Evolutionary conservation across 2,113 vertebrate genomes (phyloP), one percentile per base, ranked within the genome.

Genomic region (Mesembrinibis cayennensis): DNA sequence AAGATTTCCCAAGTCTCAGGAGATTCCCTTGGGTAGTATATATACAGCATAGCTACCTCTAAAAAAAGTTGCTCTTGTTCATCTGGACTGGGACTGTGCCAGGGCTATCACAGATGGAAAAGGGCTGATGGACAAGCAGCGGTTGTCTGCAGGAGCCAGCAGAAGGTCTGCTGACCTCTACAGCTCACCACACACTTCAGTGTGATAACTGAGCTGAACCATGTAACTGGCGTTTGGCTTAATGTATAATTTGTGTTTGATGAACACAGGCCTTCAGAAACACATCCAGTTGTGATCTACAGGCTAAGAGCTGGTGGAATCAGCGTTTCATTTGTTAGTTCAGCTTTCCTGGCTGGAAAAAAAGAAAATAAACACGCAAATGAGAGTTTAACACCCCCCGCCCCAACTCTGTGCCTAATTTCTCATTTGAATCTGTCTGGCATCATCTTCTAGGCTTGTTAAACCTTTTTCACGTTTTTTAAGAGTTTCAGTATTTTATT

Each of bases 211-310:
- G 3, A 72, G 42, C 14, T 29, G 58, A 82, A 52, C 3, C 7
- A 1, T 26, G 14, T 27, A 82, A 44, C 4, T 50, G 7, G 4
- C 44, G 4, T 22, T 87, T 59, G 38, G n/a, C 11, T 7, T 29
- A 26, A n/a, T 7, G 38, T 4, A 14, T 55, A 59, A 52, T 50
- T 59, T 38, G 25, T 53, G 18, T 45, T 70, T 66, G 25, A 56
- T n/a, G 45, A 72, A 6, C 30, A 32, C 6, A 47, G 0, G 0
- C 32, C 42, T 76, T 71, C 27, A 87, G 62, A 91, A 79, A 87
- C 0, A 1, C 0, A 2, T 55, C 34, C 26, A 61, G 29, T 5
- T 50, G 18, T 32, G 17, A 55, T 30, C 13, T 52, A 36, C 6
- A 40, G 10, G n/a, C 7, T 83, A 56, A 71, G 27, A 50, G 14